Percentiles rank a stretch among this genome's conserved stretches.
phyloP scores from a whole-genome alignment of 2,113 vertebrate species.

The Heloderma charlesbogerti region DNA sequence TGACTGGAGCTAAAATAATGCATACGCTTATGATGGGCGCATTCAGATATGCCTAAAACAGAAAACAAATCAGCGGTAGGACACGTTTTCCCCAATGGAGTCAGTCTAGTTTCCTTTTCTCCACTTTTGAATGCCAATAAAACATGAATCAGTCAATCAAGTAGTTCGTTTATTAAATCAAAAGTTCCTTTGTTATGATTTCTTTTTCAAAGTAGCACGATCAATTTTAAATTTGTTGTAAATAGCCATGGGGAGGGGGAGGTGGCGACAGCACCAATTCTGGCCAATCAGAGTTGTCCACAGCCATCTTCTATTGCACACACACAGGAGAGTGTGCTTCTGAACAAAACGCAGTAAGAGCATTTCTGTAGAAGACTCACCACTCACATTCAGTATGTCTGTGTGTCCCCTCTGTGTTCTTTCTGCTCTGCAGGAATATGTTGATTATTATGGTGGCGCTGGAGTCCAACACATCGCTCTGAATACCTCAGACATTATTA shows the following conservation, averaged over 20 bases:
- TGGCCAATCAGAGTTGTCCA: background rate
- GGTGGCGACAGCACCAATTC: background rate
- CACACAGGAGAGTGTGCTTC: background rate
- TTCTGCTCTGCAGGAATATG: conserved; percentile 84
- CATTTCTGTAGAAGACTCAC: background rate
- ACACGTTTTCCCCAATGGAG: background rate
- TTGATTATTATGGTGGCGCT: conserved; percentile 93
- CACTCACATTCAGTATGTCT: background rate
- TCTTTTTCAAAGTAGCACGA: background rate
- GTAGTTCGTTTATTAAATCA: background rate
- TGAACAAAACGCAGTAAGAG: background rate
- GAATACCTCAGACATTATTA: conserved; percentile 91
- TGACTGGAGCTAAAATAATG: background rate
- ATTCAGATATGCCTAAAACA: background rate
- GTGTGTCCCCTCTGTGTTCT: fast-evolving
- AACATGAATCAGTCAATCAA: background rate
- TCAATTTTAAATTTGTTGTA: background rate
- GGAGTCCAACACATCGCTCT: conserved; percentile 96
- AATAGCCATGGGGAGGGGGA: background rate
- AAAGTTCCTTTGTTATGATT: no score
- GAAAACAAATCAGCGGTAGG: background rate
- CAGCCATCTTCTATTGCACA: background rate
- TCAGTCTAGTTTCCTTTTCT: background rate
- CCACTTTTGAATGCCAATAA: background rate
- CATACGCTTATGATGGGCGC: no score